These are phyloP conservation scores for Apoda limacodes DNA, from an alignment of 2,888 invertebrate species.

Conservation along the genomic window DNA sequence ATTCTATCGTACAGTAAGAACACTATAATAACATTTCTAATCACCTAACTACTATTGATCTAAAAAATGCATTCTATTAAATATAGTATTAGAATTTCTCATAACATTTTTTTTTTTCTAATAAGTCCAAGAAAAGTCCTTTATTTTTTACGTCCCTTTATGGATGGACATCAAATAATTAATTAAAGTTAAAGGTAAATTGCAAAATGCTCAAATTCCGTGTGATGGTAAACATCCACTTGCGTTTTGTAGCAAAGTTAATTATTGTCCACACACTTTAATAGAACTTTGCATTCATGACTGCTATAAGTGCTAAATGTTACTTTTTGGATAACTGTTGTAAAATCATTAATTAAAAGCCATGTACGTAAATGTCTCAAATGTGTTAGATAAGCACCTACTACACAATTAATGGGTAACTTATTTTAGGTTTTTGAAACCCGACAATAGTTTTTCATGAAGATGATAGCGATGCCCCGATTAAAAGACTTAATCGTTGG, in stretches of 20 bases:
- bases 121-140: neutral
- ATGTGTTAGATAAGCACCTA: conserved; percentile 4
- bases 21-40: neutral
- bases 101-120: neutral
- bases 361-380: conserved; percentile 6
- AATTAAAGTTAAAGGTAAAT: neutral
- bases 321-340: neutral
- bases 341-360: neutral
- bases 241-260: neutral
- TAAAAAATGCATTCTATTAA: neutral
- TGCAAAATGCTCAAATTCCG: neutral
- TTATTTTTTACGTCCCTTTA: neutral
- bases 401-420: conserved; percentile 8
- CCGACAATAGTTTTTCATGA: conserved; percentile 7
- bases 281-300: neutral
- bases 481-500: conserved; percentile 10
- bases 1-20: too few relatives aligned
- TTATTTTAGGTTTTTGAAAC: conserved; percentile 13
- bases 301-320: neutral
- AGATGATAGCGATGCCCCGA: conserved; percentile 2
- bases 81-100: neutral
- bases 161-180: neutral
- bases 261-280: neutral
- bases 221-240: neutral
- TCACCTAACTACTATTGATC: neutral